Evolutionary conservation across 1,140 invertebrate genomes (phyloP), one percentile per base, ranked within the genome.

Genomic region (Drosophila santomea): DNA sequence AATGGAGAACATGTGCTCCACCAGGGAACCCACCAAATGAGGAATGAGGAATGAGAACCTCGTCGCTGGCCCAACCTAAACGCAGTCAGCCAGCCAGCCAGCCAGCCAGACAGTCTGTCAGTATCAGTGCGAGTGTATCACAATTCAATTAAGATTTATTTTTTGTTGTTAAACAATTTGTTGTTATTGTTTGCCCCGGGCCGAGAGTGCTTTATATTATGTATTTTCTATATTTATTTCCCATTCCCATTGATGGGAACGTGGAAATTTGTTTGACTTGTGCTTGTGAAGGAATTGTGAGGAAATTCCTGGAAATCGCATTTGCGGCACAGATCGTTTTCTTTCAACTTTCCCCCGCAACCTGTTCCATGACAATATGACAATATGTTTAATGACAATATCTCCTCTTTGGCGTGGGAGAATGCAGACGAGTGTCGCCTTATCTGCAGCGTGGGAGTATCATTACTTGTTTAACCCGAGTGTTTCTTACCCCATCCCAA

Each of bases 131-230:
- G 67, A 75, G 79, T 83, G 79, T 83, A 88, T 83, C 84, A 89
- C 85, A 89, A 89, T 90, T 89, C 85, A 89, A 89, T 89, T 89
- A 89, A 89, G 84, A 89, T 89, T 89, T 89, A 89, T 90, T 80
- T 89, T 84, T 88, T 82, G 81, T 86, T 88, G 83, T 89, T 88
- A 58, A 89, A 89, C 84, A 88, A 83, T 88, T 82, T 76, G 78
- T 82, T 82, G 66, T 75, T 77, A 60, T 78, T 67, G 47, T 77
- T 64, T 74, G 71, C 36, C 39, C 43, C 64, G 51, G 51, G 51
- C 23, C 28, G 35, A 71, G 67, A 71, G 67, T 71, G 64, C 67
- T 78, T 78, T 77, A 72, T 78, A 71, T 74, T 74, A 78, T 60
- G 78, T 77, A 73, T 78, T 68, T 58, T 68, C 61, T 66, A 67